These are phyloP conservation scores for Caradrina clavipalpis DNA, from an alignment of 2,888 invertebrate species.

Conservation along the genomic window DNA sequence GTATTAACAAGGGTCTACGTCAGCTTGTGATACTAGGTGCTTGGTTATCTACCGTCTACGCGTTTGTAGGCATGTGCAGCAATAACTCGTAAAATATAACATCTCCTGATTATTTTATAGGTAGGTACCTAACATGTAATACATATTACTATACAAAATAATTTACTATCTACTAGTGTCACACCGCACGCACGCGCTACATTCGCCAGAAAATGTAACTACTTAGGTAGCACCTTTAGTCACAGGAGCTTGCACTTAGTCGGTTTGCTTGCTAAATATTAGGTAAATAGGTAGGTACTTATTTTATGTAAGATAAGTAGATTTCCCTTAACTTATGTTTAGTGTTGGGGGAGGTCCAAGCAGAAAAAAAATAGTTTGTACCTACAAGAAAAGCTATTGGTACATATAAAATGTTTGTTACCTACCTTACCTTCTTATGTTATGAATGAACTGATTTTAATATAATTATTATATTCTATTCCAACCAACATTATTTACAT, in stretches of 20 bases:
- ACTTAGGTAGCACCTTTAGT: background rate
- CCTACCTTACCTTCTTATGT: background rate
- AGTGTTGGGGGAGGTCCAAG: too few relatives aligned
- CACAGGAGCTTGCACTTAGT: background rate
- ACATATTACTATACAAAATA: slow-evolving; percentile 20
- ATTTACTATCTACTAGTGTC: slow-evolving; percentile 33
- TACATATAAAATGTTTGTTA: background rate
- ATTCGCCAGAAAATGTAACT: slow-evolving; percentile 13
- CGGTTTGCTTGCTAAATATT: background rate
- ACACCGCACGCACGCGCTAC: slow-evolving; percentile 9
- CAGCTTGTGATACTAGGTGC: slow-evolving; percentile 1
- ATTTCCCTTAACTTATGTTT: too few relatives aligned
- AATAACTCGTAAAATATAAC: slow-evolving; percentile 49
- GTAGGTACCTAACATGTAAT: slow-evolving; percentile 9
- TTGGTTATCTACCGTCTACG: slow-evolving; percentile 28
- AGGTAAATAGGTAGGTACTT: too few relatives aligned
- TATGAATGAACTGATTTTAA: background rate
- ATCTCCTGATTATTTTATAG: slow-evolving; percentile 30
- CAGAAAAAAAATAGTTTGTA: too few relatives aligned
- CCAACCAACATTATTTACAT: slow-evolving; percentile 10
- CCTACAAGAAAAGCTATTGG: too few relatives aligned
- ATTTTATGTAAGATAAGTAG: too few relatives aligned
- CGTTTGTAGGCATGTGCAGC: slow-evolving; percentile 43
- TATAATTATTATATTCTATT: background rate
- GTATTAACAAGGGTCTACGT: slow-evolving; percentile 19